A percentile compares a stretch with the other conserved stretches of the same genome.
Evolutionary conservation across 2,888 invertebrate species (phyloP).

Genomic region (Callyntrura sp.): DNA sequence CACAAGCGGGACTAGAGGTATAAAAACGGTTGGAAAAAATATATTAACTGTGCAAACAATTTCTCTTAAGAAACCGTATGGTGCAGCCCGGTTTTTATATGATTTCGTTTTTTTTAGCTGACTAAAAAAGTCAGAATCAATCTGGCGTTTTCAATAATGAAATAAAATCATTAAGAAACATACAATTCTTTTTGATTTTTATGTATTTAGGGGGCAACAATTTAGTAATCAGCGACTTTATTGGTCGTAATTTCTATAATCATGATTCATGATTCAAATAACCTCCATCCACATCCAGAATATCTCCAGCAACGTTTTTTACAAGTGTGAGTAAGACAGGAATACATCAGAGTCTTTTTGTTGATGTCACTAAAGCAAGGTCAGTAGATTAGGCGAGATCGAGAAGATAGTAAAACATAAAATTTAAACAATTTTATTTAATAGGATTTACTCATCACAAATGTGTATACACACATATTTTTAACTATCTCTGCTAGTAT

Average conservation of each 20-base stretch:
- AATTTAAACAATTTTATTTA: not conserved
- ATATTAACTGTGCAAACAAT: no score
- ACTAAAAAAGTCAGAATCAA: not conserved
- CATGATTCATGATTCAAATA: no score
- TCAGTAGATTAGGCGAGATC: not conserved
- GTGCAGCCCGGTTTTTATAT: no score
- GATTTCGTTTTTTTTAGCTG: no score
- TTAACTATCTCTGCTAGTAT: not conserved
- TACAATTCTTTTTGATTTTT: no score
- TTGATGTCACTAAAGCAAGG: constrained; percentile 30
- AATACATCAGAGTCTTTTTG: not conserved
- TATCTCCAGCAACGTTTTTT: no score
- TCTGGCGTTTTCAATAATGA: not conserved
- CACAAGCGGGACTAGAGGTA: not conserved
- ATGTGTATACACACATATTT: not conserved
- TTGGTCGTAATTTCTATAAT: no score
- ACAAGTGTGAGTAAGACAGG: no score
- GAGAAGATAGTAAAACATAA: not conserved
- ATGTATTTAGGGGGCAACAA: no score
- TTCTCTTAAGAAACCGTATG: no score
- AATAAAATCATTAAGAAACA: not conserved
- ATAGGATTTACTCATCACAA: not conserved
- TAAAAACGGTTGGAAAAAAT: not conserved
- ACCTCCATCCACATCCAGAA: no score
- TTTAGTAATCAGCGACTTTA: no score